These are phyloP conservation scores for Arctopsyche grandis DNA, from an alignment of 1,140 invertebrate genomes.

Conservation along the genomic window DNA sequence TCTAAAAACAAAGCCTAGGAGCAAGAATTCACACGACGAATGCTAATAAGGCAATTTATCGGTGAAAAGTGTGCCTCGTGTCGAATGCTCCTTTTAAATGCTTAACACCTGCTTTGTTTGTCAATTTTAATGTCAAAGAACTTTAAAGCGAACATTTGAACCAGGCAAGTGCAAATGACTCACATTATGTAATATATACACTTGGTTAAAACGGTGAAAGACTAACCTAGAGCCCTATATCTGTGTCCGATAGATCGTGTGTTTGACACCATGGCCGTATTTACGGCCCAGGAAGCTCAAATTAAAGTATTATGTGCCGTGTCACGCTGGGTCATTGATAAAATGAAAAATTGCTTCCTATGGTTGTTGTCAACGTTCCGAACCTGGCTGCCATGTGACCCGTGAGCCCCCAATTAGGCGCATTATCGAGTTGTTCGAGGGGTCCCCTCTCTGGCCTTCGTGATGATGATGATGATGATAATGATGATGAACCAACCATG, in stretches of 20 bases:
- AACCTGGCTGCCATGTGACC: slow-evolving; percentile 5
- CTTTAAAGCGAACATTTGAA: not conserved
- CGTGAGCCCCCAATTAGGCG: not conserved
- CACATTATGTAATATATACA: too few relatives aligned
- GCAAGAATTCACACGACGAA: not conserved
- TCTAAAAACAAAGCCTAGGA: not conserved
- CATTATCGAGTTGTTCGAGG: not conserved
- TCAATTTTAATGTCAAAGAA: not conserved
- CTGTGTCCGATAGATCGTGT: not conserved
- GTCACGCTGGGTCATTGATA: slow-evolving; percentile 37
- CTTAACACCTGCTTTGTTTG: too few relatives aligned
- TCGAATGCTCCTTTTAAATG: not conserved
- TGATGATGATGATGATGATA: not conserved
- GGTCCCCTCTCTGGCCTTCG: not conserved
- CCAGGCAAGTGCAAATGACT: too few relatives aligned
- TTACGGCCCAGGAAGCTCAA: slow-evolving; percentile 10
- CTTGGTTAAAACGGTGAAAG: too few relatives aligned
- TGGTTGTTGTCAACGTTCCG: slow-evolving; percentile 13
- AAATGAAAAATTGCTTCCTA: slow-evolving; percentile 38
- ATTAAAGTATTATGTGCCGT: slow-evolving; percentile 34
- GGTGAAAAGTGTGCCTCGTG: slow-evolving; percentile 13
- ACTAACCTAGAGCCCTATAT: too few relatives aligned
- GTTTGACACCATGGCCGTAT: not conserved
- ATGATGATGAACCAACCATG: not conserved
- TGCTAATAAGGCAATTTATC: slow-evolving; percentile 22